Base-by-base conservation (phyloP, 1,140 invertebrate genomes). In the Dendroctonus ponderosae region DNA sequence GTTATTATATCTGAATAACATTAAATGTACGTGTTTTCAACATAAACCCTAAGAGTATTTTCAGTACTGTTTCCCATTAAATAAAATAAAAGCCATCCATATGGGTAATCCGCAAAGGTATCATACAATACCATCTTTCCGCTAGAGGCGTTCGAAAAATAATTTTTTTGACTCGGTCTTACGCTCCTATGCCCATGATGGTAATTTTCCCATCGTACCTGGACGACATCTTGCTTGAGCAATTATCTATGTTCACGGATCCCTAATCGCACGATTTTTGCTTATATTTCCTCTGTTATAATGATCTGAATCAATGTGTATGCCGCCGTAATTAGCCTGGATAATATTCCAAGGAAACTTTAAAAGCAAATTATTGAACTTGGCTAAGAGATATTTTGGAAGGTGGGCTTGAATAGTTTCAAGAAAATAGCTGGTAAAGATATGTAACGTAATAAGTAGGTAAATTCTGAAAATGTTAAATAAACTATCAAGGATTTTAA, bases 41-140 rank as follows among this genome's bases (percentile, higher is more conserved):
- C 26, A 1, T 26, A 26, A 26, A 26, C 3, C 26, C 3, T 26
- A 26, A 26, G 3, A 2, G 26, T 26, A 26, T 3, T 26, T 26
- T 26, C 26, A 26, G 26, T 26, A 46, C 44, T 11, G 12, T 46
- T 14, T 46, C 9, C 44, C 44, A 12, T 46, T 52, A 52, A 52
- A 52, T 12, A 52, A n/a, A 49, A 61, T 50, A 49, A 61, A 61
- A 61, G 38, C 50, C 59, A 39, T 50, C 46, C 59, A 15, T 50
- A 61, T 50, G 59, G 38, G 59, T 15, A 52, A 52, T n/a, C 50
- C 50, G 0, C 59, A 50, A 15, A 7, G 57, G 15, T 44, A 50
- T 50, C 59, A 37, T 50, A 61, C 59, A 61, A 61, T 61, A 61
- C n/a, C 44, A 61, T 61, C 59, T 61, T 61, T 61, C 44, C 59